These are phyloP conservation scores for Haliclona indistincta DNA, from an alignment of 37 sponge, comb jelly and placozoan genomes.

Conservation along the genomic window DNA sequence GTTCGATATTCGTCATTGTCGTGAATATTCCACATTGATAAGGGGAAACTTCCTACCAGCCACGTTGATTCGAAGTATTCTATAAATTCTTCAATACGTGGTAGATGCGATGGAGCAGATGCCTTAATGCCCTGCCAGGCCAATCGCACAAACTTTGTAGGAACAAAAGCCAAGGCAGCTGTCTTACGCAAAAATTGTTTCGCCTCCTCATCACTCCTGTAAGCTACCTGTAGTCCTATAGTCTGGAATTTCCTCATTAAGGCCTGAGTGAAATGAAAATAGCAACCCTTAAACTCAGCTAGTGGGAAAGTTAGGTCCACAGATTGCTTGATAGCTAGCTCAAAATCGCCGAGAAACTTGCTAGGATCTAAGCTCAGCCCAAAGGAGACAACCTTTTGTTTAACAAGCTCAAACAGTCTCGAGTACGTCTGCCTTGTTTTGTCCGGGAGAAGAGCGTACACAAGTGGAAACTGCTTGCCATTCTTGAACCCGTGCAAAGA, in stretches of 20 bases:
- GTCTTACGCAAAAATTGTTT: too few relatives aligned
- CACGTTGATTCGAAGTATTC: neutral
- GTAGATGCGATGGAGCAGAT: neutral
- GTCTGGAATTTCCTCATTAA: slow-evolving; percentile 3
- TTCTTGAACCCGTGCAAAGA: slow-evolving; percentile 7
- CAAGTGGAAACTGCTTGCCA: slow-evolving; percentile 18
- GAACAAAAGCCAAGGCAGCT: neutral
- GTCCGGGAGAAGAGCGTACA: neutral
- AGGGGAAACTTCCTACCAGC: neutral
- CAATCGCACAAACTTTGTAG: neutral
- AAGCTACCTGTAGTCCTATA: too few relatives aligned
- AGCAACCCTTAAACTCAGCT: slow-evolving; percentile 9
- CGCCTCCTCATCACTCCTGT: too few relatives aligned
- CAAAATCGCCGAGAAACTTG: slow-evolving; percentile 7
- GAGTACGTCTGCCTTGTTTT: neutral
- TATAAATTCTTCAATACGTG: neutral
- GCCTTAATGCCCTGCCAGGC: slow-evolving; percentile 1
- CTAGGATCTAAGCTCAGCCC: neutral
- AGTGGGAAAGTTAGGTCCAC: slow-evolving; percentile 13
- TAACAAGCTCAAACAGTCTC: slow-evolving; percentile 22
- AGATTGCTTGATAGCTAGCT: slow-evolving; percentile 15
- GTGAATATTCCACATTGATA: neutral
- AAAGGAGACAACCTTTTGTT: slow-evolving; percentile 2
- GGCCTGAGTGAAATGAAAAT: slow-evolving; percentile 15
- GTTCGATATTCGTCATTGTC: neutral